Evolutionary conservation across 1,140 invertebrate species (phyloP), one percentile per base, ranked within the genome.

Genomic region (Zaprionus vittiger): DNA sequence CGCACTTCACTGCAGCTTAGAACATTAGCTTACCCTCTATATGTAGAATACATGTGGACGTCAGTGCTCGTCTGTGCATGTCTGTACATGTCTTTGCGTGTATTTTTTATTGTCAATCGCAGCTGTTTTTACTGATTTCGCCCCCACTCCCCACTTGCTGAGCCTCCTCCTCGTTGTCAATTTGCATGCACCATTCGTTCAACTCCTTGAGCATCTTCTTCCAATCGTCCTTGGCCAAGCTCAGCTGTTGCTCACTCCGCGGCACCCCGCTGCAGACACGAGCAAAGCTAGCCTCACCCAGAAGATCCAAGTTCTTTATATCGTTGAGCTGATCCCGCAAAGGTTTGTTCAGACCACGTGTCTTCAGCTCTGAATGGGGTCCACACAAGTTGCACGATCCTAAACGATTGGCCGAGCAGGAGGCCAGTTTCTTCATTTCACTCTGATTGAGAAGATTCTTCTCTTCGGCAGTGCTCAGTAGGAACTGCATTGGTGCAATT

Each of bases 1-100:
- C 84, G 37, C 55, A 47, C 38, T 89, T 87, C 73, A 75, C n/a
- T 57, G 54, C 54, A 55, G 63, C 54, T 77, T 77, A 72, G 62
- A 72, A 65, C 71, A 38, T 64, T 59, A 22, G 37, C 5, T 41
- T 41, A 11, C 31, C 4, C 31, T 34, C 31, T 34, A 34, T 34
- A 34, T 34, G 31, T 34, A 34, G 9, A 34, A 9, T 34, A 34
- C 34, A 24, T 56, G 11, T 61, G 47, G 9, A 55, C 44, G 69
- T 26, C 41, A 65, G 7, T 17, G n/a, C 38, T 9, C 9, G 28
- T 31, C 41, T 72, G 15, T 17, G n/a, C 38, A 54, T 54, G 49
- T 17, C 17, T 22, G 54, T n/a, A 57, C 12, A 52, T 24, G 9
- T 52, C 7, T 7, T 11, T 20, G 47, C 14, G 11, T 24, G 20